Evolutionary conservation across 1,140 invertebrate species (phyloP).

Genomic region (Drosophila punjabiensis): DNA sequence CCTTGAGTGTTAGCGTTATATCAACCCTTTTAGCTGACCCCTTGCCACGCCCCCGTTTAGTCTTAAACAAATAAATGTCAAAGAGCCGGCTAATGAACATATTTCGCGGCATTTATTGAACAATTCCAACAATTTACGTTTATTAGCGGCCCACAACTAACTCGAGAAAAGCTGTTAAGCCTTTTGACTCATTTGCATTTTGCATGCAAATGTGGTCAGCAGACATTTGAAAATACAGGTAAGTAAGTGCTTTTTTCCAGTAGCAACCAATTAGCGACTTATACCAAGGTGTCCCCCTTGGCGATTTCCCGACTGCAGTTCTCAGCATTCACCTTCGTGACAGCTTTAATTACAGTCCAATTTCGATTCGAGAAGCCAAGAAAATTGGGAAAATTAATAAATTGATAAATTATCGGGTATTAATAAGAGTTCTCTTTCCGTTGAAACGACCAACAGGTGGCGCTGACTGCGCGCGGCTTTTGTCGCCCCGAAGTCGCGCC

Average conservation of each 20-base stretch:
- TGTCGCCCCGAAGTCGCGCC: slow-evolving; percentile 37
- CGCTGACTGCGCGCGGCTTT: slow-evolving; percentile 43
- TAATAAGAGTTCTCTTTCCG: slow-evolving; percentile 43
- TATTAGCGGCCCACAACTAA: slow-evolving; percentile 65
- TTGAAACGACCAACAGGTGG: slow-evolving; percentile 52
- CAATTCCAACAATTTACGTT: slow-evolving; percentile 70
- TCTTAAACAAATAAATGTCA: slow-evolving; percentile 56
- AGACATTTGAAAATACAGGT: not conserved
- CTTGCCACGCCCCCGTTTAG: slow-evolving; percentile 5
- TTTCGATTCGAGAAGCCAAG: slow-evolving; percentile 32
- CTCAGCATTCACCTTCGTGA: slow-evolving; percentile 11
- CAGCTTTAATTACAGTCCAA: slow-evolving; percentile 36
- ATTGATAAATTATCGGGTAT: slow-evolving; percentile 63
- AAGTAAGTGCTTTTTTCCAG: slow-evolving; percentile 28
- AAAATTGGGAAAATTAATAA: slow-evolving; percentile 13
- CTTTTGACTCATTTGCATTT: slow-evolving; percentile 71
- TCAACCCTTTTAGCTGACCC: slow-evolving; percentile 3
- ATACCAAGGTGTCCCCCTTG: slow-evolving; percentile 22
- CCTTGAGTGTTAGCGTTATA: not conserved
- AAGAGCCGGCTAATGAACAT: slow-evolving; percentile 44
- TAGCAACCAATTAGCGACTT: slow-evolving; percentile 57
- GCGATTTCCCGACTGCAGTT: slow-evolving; percentile 22
- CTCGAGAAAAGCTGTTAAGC: slow-evolving; percentile 16
- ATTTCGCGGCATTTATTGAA: slow-evolving; percentile 74
- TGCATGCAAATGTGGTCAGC: slow-evolving; percentile 50